phyloP scores from a whole-genome alignment of 2,888 invertebrate species.

The Odontothrips loti region DNA sequence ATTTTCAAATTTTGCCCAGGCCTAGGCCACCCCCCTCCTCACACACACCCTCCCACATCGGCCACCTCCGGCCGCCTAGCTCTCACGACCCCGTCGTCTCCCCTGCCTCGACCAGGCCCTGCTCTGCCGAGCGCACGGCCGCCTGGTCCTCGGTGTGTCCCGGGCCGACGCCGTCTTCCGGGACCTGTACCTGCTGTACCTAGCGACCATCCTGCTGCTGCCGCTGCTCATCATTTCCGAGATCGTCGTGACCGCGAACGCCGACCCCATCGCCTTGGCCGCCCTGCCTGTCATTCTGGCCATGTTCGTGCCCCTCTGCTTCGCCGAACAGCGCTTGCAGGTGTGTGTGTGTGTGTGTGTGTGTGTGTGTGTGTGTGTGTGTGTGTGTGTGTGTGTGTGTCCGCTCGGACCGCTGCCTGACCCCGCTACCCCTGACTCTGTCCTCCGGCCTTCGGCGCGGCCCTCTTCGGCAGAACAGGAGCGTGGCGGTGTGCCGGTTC shows the following conservation, averaged over 20 bases:
- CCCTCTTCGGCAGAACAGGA: not conserved
- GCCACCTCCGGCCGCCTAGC: too few species aligned
- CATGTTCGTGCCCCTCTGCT: not conserved
- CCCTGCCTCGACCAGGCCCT: not conserved
- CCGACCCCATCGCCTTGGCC: not conserved
- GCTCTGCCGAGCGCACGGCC: not conserved
- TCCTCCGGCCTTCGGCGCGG: too few species aligned
- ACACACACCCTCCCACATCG: too few species aligned
- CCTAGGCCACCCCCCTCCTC: too few species aligned
- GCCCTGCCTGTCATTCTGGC: not conserved
- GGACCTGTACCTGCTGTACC: not conserved
- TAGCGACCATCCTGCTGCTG: not conserved
- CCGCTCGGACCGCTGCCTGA: too few species aligned
- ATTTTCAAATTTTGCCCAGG: too few species aligned
- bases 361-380: too few species aligned
- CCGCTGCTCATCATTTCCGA: not conserved
- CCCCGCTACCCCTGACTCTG: too few species aligned
- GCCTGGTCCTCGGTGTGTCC: not conserved
- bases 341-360: not conserved
- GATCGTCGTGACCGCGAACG: not conserved
- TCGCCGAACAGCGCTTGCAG: not conserved
- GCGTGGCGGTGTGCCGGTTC: not conserved
- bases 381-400: too few species aligned
- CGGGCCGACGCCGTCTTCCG: not conserved
- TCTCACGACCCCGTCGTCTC: too few species aligned